Percentiles rank a stretch among this genome's conserved stretches.
Conservation (phyloP, 2,113 vertebrate species). For the Ochotona curzoniae region DNA sequence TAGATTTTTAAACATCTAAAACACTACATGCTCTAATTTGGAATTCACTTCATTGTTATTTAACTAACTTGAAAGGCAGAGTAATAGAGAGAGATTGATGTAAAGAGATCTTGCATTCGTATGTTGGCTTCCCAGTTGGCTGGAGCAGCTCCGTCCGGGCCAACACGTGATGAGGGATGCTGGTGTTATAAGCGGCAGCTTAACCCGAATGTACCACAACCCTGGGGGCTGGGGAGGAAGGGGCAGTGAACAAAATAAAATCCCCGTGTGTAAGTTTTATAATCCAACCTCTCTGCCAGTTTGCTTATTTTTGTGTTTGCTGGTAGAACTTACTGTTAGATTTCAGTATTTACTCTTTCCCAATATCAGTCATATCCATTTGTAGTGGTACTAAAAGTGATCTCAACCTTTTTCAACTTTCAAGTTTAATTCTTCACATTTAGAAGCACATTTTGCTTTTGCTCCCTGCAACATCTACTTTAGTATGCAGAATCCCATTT, state of each 20-base stretch:
- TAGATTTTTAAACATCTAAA: too few relatives aligned
- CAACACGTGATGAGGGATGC: too few relatives aligned
- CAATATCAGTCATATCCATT: background rate
- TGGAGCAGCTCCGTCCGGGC: too few relatives aligned
- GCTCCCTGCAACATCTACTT: background rate
- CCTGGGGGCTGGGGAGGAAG: too few relatives aligned
- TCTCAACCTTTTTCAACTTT: background rate
- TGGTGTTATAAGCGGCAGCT: too few relatives aligned
- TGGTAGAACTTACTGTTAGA: background rate
- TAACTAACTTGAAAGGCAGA: too few relatives aligned
- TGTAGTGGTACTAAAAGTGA: background rate
- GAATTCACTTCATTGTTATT: background rate
- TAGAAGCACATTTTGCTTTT: constrained; percentile 17
- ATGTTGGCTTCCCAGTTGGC: too few relatives aligned
- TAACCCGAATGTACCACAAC: too few relatives aligned
- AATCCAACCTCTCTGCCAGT: background rate
- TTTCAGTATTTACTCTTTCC: constrained; percentile 58
- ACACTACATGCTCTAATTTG: background rate
- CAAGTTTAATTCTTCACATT: background rate
- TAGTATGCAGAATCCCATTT: background rate
- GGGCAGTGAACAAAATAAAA: constrained; percentile 9
- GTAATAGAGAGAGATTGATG: too few relatives aligned
- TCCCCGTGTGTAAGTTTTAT: background rate
- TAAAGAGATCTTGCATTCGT: too few relatives aligned
- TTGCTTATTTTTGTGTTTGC: constrained; percentile 13